Percentiles rank a stretch among this genome's conserved stretches.
These are phyloP conservation scores for Astyanax mexicanus DNA, from an alignment of 2,797 vertebrate genomes.

Conservation along the genomic window DNA sequence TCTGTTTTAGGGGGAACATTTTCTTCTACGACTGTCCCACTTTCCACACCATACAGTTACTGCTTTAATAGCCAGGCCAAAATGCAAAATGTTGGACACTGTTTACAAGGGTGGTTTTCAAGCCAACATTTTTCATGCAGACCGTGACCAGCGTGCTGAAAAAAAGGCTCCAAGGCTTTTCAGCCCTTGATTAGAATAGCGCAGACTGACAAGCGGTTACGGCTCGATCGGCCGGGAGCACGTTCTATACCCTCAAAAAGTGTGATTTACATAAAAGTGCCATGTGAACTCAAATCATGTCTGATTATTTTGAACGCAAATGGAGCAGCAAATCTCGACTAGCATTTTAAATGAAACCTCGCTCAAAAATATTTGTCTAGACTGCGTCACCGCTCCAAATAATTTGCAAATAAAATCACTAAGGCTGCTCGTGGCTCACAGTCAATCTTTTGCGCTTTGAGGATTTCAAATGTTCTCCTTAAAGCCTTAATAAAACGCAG, in stretches of 20 bases:
- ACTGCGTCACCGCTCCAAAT: neutral
- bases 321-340: neutral
- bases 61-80: slow-evolving; percentile 56
- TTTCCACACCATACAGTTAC: slow-evolving; percentile 73
- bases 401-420: neutral
- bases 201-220: neutral
- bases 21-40: slow-evolving; percentile 65
- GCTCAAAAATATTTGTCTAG: neutral
- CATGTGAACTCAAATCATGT: neutral
- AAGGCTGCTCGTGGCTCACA: neutral
- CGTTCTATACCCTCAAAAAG: neutral
- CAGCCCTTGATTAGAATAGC: neutral
- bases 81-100: slow-evolving; percentile 60
- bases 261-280: neutral
- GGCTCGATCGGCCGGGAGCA: neutral
- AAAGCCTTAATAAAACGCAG: neutral
- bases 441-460: neutral
- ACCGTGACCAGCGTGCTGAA: neutral
- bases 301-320: slow-evolving; percentile 1
- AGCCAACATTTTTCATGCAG: slow-evolving; percentile 49
- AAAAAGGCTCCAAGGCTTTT: slow-evolving; percentile 11
- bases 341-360: neutral
- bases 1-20: slow-evolving; percentile 58
- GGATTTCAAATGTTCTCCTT: neutral
- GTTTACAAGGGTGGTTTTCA: slow-evolving; percentile 65